Percentiles rank a stretch among this genome's conserved stretches.
Conservation (phyloP, 2,797 vertebrate species). For the Nannoperca australis region DNA sequence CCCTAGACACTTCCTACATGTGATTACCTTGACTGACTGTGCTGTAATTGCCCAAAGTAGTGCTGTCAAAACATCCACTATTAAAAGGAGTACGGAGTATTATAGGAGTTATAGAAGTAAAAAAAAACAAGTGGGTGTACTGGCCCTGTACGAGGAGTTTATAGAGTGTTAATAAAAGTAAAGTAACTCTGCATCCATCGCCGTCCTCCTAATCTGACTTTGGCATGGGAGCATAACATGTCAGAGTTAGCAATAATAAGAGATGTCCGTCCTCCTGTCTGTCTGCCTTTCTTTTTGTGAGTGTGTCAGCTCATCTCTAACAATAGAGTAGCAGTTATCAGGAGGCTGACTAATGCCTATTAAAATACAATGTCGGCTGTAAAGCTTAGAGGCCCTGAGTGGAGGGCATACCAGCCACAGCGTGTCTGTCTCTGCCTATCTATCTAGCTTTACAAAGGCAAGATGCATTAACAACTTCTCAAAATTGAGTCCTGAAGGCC, state of each 20-base stretch:
- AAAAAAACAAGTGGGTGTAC: conserved; percentile 27
- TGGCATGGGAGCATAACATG: conserved; percentile 30
- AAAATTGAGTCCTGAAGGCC: neutral
- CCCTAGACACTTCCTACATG: neutral
- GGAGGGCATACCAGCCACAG: conserved; percentile 39
- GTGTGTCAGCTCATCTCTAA: conserved; percentile 71
- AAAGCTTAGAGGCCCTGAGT: conserved; percentile 42
- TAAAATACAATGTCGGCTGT: conserved; percentile 52
- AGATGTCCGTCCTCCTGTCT: conserved; percentile 58
- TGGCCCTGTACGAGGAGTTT: conserved; percentile 7
- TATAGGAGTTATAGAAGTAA: neutral
- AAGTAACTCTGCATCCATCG: conserved; percentile 10
- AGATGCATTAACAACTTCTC: neutral
- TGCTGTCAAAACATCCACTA: conserved; percentile 12
- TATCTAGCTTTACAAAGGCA: neutral
- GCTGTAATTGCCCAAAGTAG: neutral
- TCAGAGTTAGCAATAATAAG: conserved; percentile 64
- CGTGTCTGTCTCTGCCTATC: conserved; percentile 10
- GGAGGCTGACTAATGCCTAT: conserved; percentile 63
- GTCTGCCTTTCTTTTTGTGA: conserved; percentile 59
- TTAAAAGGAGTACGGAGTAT: neutral
- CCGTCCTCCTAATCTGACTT: conserved; percentile 48
- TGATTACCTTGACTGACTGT: neutral
- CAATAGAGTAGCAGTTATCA: conserved; percentile 78
- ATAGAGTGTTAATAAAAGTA: conserved; percentile 41